These are phyloP conservation scores for Parthenolecanium corni DNA, from an alignment of 2,888 invertebrate species.

Conservation along the genomic window DNA sequence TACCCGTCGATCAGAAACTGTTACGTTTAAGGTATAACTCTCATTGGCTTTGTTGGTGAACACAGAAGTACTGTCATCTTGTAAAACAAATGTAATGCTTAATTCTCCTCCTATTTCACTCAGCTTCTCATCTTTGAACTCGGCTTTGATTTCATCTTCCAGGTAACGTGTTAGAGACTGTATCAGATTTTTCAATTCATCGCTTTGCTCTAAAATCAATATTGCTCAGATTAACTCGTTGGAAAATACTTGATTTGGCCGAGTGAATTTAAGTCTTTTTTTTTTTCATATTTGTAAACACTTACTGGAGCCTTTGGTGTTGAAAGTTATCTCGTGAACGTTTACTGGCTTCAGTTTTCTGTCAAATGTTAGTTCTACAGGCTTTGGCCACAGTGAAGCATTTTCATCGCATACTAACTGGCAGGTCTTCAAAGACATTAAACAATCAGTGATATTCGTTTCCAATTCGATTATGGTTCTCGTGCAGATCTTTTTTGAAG, in stretches of 20 bases:
- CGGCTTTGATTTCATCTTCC: neutral
- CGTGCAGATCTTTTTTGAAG: neutral
- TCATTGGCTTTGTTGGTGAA: slow-evolving; percentile 56
- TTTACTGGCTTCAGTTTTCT: neutral
- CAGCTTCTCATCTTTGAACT: neutral
- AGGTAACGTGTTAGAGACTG: slow-evolving; percentile 2
- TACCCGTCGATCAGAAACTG: too few species aligned
- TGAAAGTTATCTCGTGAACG: slow-evolving; percentile 9
- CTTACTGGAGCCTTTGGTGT: neutral
- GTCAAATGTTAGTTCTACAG: slow-evolving; percentile 39
- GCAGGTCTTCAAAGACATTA: slow-evolving; percentile 48
- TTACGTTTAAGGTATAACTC: slow-evolving; percentile 46
- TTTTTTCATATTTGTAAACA: too few species aligned
- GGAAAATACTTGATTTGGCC: too few species aligned
- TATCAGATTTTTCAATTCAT: neutral
- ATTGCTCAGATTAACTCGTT: too few species aligned
- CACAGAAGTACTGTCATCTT: slow-evolving; percentile 8
- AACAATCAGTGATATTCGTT: neutral
- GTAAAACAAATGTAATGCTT: neutral
- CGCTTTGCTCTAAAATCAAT: neutral
- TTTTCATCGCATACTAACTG: slow-evolving; percentile 55
- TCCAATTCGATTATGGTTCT: neutral
- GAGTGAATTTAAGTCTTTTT: too few species aligned
- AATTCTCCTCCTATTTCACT: neutral
- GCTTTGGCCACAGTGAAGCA: slow-evolving; percentile 59